Evolutionary conservation across 64 coral and sea anemone species (phyloP), one percentile per base, ranked within the genome.

Genomic region (Stichodactyla helianthus): DNA sequence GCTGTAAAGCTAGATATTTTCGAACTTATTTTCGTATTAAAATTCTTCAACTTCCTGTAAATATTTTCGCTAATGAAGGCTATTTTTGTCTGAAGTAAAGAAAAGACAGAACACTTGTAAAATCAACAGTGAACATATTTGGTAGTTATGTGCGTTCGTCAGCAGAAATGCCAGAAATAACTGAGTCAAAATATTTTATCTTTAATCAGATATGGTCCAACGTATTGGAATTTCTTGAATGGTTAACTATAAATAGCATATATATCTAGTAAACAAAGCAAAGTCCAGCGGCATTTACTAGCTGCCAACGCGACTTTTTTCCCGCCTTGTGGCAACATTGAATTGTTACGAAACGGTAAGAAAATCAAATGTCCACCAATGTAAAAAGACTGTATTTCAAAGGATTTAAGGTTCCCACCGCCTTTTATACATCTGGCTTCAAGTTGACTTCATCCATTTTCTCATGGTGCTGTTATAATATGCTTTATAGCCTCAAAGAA

Each of bases 131-230:
- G 18, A 18, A 23, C 62, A 65, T 65, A 65, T 65, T 65, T 65
- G 62, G 62, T 22, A 65, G 62, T 23, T 20, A 65, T 65, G 22
- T n/a, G 0, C 62, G 62, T 65, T 22, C 19, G 22, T 65, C 62
- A 65, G 62, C 9, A n/a, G 62, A 65, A 65, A 65, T 65, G 7
- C 62, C 62, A n/a, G 8, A 65, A 65, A 22, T 65, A 65, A n/a
- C 62, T n/a, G 62, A 65, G 62, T 65, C 62, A 65, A 65, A 65
- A 65, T 65, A 65, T 65, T 65, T 65, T 22, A 65, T n/a, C 19
- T 65, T 13, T 65, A 18, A 22, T 22, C 62, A 65, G 20, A 65
- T 65, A 3, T 65, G 20, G 22, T 65, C 62, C 20, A 65, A 22
- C 62, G 22, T 65, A 65, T 65, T 65, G 18, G 9, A 65, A 65